A percentile compares a stretch with the other conserved stretches of the same genome.
These are phyloP conservation scores for Brachirus orientalis DNA, from an alignment of 2,113 vertebrate genomes.

Conservation along the genomic window DNA sequence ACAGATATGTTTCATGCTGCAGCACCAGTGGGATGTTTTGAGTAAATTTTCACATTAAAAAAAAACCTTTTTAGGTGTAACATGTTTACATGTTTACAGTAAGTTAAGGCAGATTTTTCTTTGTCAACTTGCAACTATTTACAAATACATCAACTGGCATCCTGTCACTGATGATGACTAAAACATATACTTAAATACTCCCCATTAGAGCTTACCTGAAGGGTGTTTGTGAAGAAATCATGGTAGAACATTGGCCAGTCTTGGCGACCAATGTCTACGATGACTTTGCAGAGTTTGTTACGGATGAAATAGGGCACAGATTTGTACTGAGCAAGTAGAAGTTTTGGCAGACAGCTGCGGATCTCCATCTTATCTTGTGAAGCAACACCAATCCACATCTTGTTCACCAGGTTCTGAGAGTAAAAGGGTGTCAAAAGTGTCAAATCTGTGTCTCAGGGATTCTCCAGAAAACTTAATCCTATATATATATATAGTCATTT, in stretches of 20 bases:
- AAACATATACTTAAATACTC: too few species aligned
- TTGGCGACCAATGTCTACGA: constrained; percentile 97
- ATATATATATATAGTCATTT: too few species aligned
- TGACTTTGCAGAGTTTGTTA: constrained; percentile 99
- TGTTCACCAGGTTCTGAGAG: constrained; percentile 95
- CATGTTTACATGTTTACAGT: too few species aligned
- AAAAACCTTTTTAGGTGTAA: too few species aligned
- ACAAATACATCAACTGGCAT: not conserved
- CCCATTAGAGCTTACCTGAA: constrained; percentile 87
- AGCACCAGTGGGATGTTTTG: too few species aligned
- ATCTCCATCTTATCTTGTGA: constrained; percentile 98
- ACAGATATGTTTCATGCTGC: too few species aligned
- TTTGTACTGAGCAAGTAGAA: constrained; percentile 94
- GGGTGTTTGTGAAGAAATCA: constrained; percentile 97
- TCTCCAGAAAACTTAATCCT: not conserved
- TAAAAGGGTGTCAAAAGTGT: not conserved
- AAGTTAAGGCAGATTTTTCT: too few species aligned
- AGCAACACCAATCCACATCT: constrained; percentile 97
- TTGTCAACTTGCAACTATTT: too few species aligned
- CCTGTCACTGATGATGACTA: too few species aligned
- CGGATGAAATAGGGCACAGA: constrained; percentile 95
- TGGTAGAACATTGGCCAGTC: constrained; percentile 99
- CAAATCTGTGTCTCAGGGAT: not conserved
- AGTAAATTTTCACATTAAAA: too few species aligned
- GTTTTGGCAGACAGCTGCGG: constrained; percentile 95